These are phyloP conservation scores for Candoia aspera DNA, from an alignment of 2,113 vertebrate genomes.

Conservation along the genomic window DNA sequence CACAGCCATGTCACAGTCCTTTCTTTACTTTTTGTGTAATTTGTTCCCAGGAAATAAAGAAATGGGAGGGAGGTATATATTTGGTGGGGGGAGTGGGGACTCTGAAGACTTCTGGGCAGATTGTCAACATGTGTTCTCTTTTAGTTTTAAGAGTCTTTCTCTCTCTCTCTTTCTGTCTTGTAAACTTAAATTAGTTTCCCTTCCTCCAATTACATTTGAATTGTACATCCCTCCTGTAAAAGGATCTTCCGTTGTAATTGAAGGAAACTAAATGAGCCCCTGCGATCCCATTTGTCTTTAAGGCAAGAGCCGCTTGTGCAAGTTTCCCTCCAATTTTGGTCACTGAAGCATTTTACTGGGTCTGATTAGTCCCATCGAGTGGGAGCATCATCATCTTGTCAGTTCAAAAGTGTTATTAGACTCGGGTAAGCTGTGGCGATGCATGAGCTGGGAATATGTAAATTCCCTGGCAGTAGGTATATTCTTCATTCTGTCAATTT, in stretches of 20 bases:
- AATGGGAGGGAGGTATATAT: neutral
- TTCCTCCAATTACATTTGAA: constrained; percentile 30
- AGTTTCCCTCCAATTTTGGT: constrained; percentile 51
- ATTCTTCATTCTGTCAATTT: constrained; percentile 64
- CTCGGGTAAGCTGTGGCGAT: constrained; percentile 54
- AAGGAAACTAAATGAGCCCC: constrained; percentile 40
- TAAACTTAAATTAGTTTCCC: constrained; percentile 19
- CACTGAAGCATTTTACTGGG: constrained; percentile 62
- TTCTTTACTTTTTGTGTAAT: constrained; percentile 18
- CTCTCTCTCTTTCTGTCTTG: neutral
- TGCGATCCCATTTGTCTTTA: constrained; percentile 50
- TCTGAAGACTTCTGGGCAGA: neutral
- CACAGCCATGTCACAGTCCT: neutral
- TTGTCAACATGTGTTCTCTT: neutral
- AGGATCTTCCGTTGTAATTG: constrained; percentile 39
- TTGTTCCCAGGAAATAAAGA: constrained; percentile 15
- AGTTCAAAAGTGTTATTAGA: constrained; percentile 59
- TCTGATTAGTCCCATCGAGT: constrained; percentile 62
- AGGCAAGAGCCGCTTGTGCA: constrained; percentile 41
- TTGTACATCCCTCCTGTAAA: constrained; percentile 22
- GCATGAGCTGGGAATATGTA: constrained; percentile 62
- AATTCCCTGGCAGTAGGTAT: constrained; percentile 55
- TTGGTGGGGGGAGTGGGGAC: neutral
- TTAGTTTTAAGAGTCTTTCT: constrained; percentile 18
- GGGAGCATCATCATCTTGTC: constrained; percentile 56